Percentiles rank a stretch among this genome's conserved stretches.
Evolutionary conservation across 2,797 vertebrate species (phyloP).

Genomic region (Poecilia gillii): DNA sequence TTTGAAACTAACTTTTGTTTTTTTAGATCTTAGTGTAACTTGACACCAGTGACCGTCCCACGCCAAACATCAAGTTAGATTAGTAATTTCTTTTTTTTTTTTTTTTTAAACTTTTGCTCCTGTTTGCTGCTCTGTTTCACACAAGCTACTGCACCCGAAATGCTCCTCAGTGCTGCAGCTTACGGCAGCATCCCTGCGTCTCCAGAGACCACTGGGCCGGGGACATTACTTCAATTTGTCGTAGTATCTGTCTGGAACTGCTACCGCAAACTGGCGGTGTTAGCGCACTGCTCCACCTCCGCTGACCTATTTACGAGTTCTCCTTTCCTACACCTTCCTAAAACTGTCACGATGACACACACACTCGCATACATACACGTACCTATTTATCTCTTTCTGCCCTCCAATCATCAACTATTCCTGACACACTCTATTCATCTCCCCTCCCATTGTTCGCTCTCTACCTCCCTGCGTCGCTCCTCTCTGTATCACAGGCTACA

Average conservation of each 20-base stretch:
- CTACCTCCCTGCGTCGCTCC: conserved; percentile 50
- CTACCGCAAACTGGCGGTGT: conserved; percentile 24
- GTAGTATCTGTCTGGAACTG: neutral
- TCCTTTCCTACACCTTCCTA: conserved; percentile 33
- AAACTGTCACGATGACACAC: conserved; percentile 33
- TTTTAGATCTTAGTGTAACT: neutral
- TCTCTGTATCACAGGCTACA: conserved; percentile 57
- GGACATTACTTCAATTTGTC: conserved; percentile 5
- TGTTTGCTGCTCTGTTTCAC: neutral
- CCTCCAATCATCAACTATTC: conserved; percentile 70
- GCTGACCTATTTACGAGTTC: conserved; percentile 65
- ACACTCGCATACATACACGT: conserved; percentile 12
- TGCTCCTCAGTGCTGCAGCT: neutral
- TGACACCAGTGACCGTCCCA: neutral
- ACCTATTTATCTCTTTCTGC: conserved; percentile 58
- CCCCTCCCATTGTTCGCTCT: conserved; percentile 60
- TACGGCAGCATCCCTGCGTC: neutral
- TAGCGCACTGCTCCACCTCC: conserved; percentile 41
- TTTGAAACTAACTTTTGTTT: neutral
- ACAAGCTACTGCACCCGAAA: neutral
- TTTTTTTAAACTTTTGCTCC: neutral
- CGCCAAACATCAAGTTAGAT: neutral
- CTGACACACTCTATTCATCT: conserved; percentile 68
- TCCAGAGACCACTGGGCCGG: neutral
- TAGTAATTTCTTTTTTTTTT: neutral